Evolutionary conservation across 1,140 invertebrate genomes (phyloP).

Genomic region (Drosophila bocki): DNA sequence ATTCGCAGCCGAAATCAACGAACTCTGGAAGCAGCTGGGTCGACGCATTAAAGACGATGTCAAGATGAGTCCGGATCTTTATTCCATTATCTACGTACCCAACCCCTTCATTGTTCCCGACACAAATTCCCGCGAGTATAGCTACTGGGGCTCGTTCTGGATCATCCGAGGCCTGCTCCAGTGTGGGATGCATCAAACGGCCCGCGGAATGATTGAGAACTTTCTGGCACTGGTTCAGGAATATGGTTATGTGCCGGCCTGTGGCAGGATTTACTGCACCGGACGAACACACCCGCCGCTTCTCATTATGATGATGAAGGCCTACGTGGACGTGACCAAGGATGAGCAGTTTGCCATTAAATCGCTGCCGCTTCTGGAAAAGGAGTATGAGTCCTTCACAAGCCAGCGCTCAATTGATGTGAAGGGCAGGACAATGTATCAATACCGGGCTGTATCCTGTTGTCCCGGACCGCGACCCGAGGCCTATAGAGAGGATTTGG

Average conservation of each 20-base stretch:
- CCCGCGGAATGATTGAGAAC: conserved; percentile 92
- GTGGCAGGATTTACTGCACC: conserved; percentile 94
- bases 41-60: conserved; percentile 93
- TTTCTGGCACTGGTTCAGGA: conserved; percentile 90
- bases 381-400: conserved; percentile 93
- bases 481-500: conserved; percentile 92
- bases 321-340: conserved; percentile 90
- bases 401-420: conserved; percentile 89
- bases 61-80: conserved; percentile 88
- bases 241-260: conserved; percentile 94
- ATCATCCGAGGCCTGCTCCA: conserved; percentile 93
- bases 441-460: conserved; percentile 90
- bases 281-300: conserved; percentile 94
- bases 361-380: conserved; percentile 90
- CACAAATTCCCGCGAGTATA: conserved; percentile 95
- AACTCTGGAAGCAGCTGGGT: conserved; percentile 93
- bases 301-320: conserved; percentile 93
- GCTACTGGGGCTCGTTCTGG: conserved; percentile 98
- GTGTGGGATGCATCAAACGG: conserved; percentile 93
- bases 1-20: conserved; percentile 89
- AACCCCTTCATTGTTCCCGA: conserved; percentile 96
- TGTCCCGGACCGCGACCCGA: conserved; percentile 94
- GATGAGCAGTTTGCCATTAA: conserved; percentile 90
- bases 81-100: conserved; percentile 95
- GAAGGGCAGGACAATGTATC: conserved; percentile 88